Evolutionary conservation across 2,888 invertebrate genomes (phyloP).

Genomic region (Hypsopygia costalis): DNA sequence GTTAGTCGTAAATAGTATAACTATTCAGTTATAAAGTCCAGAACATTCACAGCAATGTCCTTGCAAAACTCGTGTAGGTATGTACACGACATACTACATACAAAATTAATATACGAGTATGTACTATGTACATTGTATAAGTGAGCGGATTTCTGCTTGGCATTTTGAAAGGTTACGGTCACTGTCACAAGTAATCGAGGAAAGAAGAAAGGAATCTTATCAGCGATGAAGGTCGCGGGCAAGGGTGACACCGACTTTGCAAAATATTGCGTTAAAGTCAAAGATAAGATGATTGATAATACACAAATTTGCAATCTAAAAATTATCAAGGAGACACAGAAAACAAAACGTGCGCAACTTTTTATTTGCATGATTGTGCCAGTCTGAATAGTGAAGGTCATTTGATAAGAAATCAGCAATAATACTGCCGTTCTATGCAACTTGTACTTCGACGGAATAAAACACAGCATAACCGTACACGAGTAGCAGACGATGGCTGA

Average conservation of each 20-base stretch:
- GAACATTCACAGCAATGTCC: neutral
- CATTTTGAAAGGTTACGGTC: slow-evolving; percentile 9
- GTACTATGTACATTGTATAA: neutral
- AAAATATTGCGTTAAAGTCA: slow-evolving; percentile 4
- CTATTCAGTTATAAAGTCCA: neutral
- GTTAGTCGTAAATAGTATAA: too few relatives aligned
- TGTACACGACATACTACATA: too few relatives aligned
- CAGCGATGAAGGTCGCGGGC: slow-evolving; percentile 6
- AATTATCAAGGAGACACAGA: slow-evolving; percentile 8
- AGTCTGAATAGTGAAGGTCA: slow-evolving; percentile 64
- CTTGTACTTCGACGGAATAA: slow-evolving; percentile 41
- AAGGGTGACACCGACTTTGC: neutral
- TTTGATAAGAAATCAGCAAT: slow-evolving; percentile 70
- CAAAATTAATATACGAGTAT: too few relatives aligned
- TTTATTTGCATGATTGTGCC: slow-evolving; percentile 48
- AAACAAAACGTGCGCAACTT: slow-evolving; percentile 23
- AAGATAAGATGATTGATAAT: slow-evolving; percentile 7
- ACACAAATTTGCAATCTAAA: slow-evolving; percentile 2
- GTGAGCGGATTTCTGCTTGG: slow-evolving; percentile 4
- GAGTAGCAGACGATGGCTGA: neutral
- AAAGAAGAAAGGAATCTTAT: slow-evolving; percentile 6
- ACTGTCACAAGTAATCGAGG: slow-evolving; percentile 4
- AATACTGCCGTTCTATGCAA: slow-evolving; percentile 45
- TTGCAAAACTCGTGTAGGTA: neutral
- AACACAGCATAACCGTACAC: slow-evolving; percentile 17